Evolutionary conservation across 2,888 invertebrate genomes (phyloP).

Genomic region (Rhagophthalmus giganteus): DNA sequence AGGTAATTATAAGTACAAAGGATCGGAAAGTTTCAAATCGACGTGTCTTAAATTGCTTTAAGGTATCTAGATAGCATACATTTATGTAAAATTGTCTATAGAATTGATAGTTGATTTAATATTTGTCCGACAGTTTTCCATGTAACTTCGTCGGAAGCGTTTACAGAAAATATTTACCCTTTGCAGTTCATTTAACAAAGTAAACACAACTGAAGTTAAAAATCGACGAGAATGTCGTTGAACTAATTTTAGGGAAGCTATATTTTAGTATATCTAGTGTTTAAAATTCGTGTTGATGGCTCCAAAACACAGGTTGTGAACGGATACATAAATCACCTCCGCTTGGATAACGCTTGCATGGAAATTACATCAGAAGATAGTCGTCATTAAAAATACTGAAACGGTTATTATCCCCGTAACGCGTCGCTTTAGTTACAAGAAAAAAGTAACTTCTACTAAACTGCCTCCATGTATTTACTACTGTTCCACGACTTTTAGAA

Average conservation of each 20-base stretch:
- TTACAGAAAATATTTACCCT: conserved; percentile 21
- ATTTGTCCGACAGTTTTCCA: conserved; percentile 1
- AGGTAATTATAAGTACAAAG: too few species aligned
- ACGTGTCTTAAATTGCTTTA: too few species aligned
- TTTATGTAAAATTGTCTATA: too few species aligned
- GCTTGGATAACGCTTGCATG: conserved; percentile 40
- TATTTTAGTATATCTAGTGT: conserved; percentile 40
- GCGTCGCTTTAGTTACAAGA: conserved; percentile 23
- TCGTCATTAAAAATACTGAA: conserved; percentile 42
- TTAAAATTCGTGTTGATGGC: conserved; percentile 49
- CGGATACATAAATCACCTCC: conserved; percentile 48
- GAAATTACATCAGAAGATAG: conserved; percentile 40
- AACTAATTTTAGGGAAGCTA: conserved; percentile 29
- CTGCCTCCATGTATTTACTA: conserved; percentile 5
- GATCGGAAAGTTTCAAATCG: too few species aligned
- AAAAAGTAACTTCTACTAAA: conserved; percentile 14
- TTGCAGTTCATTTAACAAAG: conserved; percentile 28
- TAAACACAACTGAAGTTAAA: conserved; percentile 25
- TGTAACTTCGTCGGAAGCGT: conserved; percentile 13
- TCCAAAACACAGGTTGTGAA: conserved; percentile 48
- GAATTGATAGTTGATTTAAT: too few species aligned
- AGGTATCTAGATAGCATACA: too few species aligned
- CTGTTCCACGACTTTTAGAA: too few species aligned
- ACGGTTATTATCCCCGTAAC: conserved; percentile 32
- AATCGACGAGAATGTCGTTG: conserved; percentile 28